These are phyloP conservation scores for Tetragonula clypearis DNA, from an alignment of 1,140 invertebrate genomes.

Conservation along the genomic window DNA sequence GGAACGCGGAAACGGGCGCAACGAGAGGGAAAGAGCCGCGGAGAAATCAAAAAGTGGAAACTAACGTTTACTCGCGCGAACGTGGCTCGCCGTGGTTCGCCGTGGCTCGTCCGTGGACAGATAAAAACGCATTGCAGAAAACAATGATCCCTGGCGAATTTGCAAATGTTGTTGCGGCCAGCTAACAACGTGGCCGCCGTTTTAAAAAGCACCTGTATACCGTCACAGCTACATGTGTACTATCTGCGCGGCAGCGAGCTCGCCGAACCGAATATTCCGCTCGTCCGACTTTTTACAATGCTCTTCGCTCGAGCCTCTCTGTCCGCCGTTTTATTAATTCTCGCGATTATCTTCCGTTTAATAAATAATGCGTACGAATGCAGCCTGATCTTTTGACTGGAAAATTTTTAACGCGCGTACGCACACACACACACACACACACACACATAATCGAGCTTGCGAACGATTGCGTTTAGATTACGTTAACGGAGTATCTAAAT, in stretches of 20 bases:
- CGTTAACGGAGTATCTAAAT: no score
- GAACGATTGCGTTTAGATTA: no score
- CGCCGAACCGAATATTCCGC: not conserved
- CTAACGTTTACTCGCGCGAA: slow-evolving; percentile 11
- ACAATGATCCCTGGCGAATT: slow-evolving; percentile 49
- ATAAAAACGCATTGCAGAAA: slow-evolving; percentile 18
- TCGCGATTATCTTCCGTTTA: not conserved
- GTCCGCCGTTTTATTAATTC: not conserved
- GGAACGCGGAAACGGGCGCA: not conserved
- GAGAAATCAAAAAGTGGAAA: slow-evolving; percentile 24
- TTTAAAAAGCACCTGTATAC: slow-evolving; percentile 44
- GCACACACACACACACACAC: no score
- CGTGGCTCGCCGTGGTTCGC: not conserved
- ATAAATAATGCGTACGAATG: not conserved
- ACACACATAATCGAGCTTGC: not conserved
- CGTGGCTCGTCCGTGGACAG: not conserved
- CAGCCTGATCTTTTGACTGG: not conserved
- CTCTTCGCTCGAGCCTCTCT: not conserved
- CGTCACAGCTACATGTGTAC: not conserved
- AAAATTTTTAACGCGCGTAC: not conserved
- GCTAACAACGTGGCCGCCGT: slow-evolving; percentile 14
- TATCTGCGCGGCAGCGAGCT: not conserved
- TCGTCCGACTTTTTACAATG: slow-evolving; percentile 37
- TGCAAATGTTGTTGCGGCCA: slow-evolving; percentile 52
- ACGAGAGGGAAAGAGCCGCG: not conserved